Percentiles rank a stretch among this genome's conserved stretches.
These are phyloP conservation scores for Fringilla coelebs DNA, from an alignment of 2,797 vertebrate genomes.

Conservation along the genomic window DNA sequence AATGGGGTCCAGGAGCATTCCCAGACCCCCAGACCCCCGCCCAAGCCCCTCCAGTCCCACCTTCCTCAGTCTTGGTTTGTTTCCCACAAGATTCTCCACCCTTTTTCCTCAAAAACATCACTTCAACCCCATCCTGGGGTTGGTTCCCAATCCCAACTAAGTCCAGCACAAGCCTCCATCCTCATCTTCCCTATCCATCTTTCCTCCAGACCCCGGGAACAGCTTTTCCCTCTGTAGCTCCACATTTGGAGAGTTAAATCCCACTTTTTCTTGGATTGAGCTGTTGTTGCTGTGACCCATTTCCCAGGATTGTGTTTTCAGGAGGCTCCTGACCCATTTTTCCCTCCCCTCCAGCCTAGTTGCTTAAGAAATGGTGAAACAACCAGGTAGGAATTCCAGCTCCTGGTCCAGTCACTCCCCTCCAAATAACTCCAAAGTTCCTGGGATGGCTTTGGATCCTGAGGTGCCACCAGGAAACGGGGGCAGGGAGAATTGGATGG, in stretches of 20 bases:
- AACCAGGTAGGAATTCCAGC: background rate
- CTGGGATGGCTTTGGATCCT: background rate
- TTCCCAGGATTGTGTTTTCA: background rate
- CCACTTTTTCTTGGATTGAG: accelerated
- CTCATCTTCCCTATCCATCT: background rate
- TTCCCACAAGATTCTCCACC: background rate
- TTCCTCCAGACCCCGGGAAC: accelerated
- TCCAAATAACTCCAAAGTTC: accelerated
- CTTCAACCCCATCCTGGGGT: background rate
- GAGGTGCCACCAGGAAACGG: accelerated
- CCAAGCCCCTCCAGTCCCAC: background rate
- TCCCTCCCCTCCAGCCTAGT: background rate
- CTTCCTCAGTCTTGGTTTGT: background rate
- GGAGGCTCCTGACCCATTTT: background rate
- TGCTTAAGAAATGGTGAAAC: background rate
- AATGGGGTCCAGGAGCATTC: background rate
- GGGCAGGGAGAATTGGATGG: accelerated
- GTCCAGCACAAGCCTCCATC: background rate
- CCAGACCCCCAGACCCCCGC: background rate
- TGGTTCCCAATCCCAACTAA: background rate
- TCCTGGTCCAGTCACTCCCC: background rate
- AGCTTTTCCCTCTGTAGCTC: background rate
- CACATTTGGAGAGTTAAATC: accelerated
- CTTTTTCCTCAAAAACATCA: background rate
- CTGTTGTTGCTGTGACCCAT: background rate